These are phyloP conservation scores for Paramisgurnus dabryanus DNA, from an alignment of 2,113 vertebrate genomes.

Conservation along the genomic window DNA sequence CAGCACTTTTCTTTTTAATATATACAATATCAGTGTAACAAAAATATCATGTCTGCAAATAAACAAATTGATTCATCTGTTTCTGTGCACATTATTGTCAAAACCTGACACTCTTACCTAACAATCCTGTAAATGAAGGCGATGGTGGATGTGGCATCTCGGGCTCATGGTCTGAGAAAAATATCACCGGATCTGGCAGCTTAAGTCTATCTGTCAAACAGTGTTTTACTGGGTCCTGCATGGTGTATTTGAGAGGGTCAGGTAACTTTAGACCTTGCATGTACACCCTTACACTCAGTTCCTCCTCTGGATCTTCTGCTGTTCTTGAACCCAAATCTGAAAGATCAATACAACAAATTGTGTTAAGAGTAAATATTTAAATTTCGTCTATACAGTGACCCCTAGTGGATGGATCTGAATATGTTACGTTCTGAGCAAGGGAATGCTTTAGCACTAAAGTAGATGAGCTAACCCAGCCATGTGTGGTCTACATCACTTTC, in stretches of 20 bases:
- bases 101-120: conserved; percentile 1
- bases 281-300: conserved; percentile 52
- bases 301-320: conserved; percentile 39
- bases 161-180: conserved; percentile 61
- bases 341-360: not conserved
- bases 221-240: conserved; percentile 49
- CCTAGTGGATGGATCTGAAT: not conserved
- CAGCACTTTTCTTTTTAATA: too few relatives aligned
- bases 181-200: conserved; percentile 41
- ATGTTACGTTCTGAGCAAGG: not conserved
- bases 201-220: conserved; percentile 44
- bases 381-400: conserved; percentile 3
- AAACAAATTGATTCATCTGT: not conserved
- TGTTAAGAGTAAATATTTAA: too few relatives aligned
- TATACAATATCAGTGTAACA: too few relatives aligned
- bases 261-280: conserved; percentile 46
- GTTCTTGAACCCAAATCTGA: conserved; percentile 6
- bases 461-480: conserved; percentile 56
- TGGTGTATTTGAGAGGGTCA: conserved; percentile 28
- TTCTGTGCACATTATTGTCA: not conserved
- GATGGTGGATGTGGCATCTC: conserved; percentile 36
- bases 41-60: not conserved
- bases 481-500: conserved; percentile 61
- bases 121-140: conserved; percentile 36
- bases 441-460: not conserved